Evolutionary conservation across 2,888 invertebrate genomes (phyloP).

Genomic region (Cantharis rufa): DNA sequence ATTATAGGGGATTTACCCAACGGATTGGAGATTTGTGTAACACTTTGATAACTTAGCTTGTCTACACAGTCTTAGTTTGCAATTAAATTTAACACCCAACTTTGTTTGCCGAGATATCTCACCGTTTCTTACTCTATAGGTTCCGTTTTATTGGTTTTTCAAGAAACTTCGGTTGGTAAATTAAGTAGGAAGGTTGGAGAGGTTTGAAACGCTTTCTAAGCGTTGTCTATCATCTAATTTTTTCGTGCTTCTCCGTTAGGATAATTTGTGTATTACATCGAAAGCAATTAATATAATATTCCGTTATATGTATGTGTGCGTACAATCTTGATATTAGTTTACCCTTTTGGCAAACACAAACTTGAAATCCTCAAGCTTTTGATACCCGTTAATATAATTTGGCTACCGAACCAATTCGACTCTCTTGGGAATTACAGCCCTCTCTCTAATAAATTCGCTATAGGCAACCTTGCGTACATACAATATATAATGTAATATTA

Average conservation of each 20-base stretch:
- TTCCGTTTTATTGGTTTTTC: neutral
- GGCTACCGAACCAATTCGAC: neutral
- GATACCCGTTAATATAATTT: conserved; percentile 1
- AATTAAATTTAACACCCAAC: neutral
- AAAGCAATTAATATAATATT: neutral
- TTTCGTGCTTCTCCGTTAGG: neutral
- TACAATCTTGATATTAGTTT: neutral
- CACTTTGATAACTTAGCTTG: neutral
- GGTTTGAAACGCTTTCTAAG: no score
- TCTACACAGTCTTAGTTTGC: neutral
- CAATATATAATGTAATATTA: neutral
- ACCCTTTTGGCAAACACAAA: neutral
- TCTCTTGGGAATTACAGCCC: neutral
- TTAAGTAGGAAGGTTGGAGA: neutral
- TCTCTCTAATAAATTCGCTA: neutral
- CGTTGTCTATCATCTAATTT: no score
- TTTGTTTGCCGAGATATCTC: neutral
- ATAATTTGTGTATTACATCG: neutral
- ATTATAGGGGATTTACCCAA: neutral
- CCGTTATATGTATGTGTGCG: neutral
- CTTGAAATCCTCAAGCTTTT: conserved; percentile 2
- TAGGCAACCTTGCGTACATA: neutral
- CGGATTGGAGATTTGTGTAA: neutral
- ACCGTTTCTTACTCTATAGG: neutral
- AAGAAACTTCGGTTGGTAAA: neutral